Evolutionary conservation across 2,797 vertebrate species (phyloP).

Genomic region (Phataginus tetradactyla): DNA sequence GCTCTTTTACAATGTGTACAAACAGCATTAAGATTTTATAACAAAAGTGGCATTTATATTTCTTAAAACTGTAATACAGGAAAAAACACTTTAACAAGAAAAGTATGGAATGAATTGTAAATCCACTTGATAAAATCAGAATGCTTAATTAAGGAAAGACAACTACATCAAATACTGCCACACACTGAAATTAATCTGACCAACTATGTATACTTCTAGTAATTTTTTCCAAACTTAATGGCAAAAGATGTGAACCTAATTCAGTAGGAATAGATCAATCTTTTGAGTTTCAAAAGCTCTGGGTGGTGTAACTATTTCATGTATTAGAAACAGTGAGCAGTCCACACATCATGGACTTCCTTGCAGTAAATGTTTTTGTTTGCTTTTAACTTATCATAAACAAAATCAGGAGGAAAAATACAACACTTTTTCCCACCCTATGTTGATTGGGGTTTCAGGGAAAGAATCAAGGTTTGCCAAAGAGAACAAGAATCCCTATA

Average conservation of each 20-base stretch:
- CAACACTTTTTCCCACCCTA: not conserved
- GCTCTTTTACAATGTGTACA: not conserved
- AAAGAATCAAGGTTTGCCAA: not conserved
- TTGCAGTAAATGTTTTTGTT: not conserved
- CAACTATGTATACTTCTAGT: not conserved
- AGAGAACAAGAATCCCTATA: not conserved
- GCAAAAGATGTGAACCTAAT: conserved; percentile 26
- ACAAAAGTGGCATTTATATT: not conserved
- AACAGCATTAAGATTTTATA: not conserved
- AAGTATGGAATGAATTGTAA: conserved; percentile 54
- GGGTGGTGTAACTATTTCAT: not conserved
- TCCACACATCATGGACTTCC: not conserved
- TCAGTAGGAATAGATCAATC: not conserved
- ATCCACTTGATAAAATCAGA: conserved; percentile 16
- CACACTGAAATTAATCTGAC: conserved; percentile 1
- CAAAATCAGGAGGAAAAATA: not conserved
- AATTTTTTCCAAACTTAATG: conserved; percentile 35
- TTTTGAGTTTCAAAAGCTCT: conserved; percentile 19
- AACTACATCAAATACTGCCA: not conserved
- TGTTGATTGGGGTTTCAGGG: not conserved
- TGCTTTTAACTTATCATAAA: conserved; percentile 34
- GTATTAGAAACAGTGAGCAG: not conserved
- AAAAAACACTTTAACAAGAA: conserved; percentile 2
- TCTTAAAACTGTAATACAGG: conserved; percentile 37
- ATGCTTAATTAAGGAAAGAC: not conserved